A percentile compares a stretch with the other conserved stretches of the same genome.
phyloP scores from a whole-genome alignment of 2,113 vertebrate species.

The Mixornis gularis region DNA sequence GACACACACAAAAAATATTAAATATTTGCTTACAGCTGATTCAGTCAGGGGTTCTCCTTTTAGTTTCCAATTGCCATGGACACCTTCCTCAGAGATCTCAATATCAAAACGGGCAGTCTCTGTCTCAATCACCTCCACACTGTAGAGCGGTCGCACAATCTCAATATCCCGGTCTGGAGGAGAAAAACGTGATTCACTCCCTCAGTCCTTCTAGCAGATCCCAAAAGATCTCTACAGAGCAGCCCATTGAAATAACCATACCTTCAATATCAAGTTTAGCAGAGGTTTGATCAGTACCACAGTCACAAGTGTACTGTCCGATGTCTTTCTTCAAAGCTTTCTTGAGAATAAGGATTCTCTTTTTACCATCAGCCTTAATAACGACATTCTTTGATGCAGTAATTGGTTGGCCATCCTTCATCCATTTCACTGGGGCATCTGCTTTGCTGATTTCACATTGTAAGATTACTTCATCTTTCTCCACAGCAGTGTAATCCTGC shows the following conservation, averaged over 20 bases:
- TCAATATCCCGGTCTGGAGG: slow-evolving; percentile 92
- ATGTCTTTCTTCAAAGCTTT: slow-evolving; percentile 82
- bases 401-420: slow-evolving; percentile 89
- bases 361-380: slow-evolving; percentile 87
- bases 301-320: slow-evolving; percentile 90
- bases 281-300: slow-evolving; percentile 89
- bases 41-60: slow-evolving; percentile 86
- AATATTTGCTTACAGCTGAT: slow-evolving; percentile 81
- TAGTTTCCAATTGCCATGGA: slow-evolving; percentile 91
- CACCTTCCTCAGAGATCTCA: slow-evolving; percentile 91
- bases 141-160: slow-evolving; percentile 86
- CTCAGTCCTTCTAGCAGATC: neutral
- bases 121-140: slow-evolving; percentile 93
- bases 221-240: neutral
- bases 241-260: slow-evolving; percentile 38
- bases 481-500: slow-evolving; percentile 92
- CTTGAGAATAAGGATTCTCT: slow-evolving; percentile 84
- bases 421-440: slow-evolving; percentile 86
- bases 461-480: slow-evolving; percentile 90
- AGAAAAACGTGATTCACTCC: neutral
- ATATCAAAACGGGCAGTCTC: slow-evolving; percentile 93
- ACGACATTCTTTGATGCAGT: slow-evolving; percentile 87
- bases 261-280: slow-evolving; percentile 92
- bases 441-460: slow-evolving; percentile 94
- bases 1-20: neutral